Evolutionary conservation across 2,797 vertebrate species (phyloP).

Genomic region (Ispidina lecontei): DNA sequence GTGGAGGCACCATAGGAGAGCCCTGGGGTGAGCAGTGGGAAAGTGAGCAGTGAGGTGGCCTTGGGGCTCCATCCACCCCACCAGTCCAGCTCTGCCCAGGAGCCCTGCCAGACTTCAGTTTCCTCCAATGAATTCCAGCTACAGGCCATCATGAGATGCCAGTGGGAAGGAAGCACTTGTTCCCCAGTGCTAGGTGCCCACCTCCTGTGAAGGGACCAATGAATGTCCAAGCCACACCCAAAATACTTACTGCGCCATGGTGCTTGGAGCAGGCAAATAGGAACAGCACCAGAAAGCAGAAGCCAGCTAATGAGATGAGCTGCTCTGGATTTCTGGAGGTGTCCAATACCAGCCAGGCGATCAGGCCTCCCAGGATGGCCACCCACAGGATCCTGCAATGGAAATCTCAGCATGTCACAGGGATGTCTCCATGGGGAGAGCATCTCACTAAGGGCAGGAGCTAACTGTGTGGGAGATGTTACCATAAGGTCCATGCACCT

Average conservation of each 20-base stretch:
- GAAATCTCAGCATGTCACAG: not conserved
- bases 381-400: conserved; percentile 83
- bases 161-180: not conserved
- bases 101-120: not conserved
- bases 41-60: not conserved
- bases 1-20: not conserved
- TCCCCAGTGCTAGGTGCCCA: not conserved
- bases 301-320: conserved; percentile 90
- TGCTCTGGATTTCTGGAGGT: conserved; percentile 84
- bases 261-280: conserved; percentile 89
- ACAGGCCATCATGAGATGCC: not conserved
- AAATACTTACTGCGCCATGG: conserved; percentile 81
- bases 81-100: not conserved
- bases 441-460: not conserved
- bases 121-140: not conserved
- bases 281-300: conserved; percentile 83
- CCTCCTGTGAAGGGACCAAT: fast-evolving
- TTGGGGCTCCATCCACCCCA: not conserved
- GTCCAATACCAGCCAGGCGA: conserved; percentile 87
- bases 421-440: not conserved
- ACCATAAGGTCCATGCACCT: not conserved
- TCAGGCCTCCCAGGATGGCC: conserved; percentile 77
- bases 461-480: not conserved
- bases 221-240: not conserved
- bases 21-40: not conserved